Evolutionary conservation across 2,113 vertebrate genomes (phyloP), one percentile per base, ranked within the genome.

Genomic region (Gulo gulo): DNA sequence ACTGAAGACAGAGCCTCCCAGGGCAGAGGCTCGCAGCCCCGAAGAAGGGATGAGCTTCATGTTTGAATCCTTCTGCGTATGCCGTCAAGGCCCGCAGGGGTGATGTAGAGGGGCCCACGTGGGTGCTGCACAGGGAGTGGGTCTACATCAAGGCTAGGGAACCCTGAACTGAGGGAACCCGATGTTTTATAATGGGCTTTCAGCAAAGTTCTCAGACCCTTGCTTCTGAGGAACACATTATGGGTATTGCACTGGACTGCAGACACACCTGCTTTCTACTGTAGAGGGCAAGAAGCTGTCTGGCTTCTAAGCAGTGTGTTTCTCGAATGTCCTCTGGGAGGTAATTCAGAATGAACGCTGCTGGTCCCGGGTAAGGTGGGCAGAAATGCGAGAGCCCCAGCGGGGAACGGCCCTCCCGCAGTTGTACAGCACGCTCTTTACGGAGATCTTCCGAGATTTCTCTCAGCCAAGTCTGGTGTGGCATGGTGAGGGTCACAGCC

Each of bases 251-350:
- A n/a, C 29, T 26, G 34, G 4, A 36, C 29, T 69, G 55, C 39
- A 92, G 13, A 59, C 61, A 91, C 20, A 36, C 29, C 42, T 80
- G 82, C 61, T 6, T 3, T 78, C 23, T 67, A 42, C 59, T 36
- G 34, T 65, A 13, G 18, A 42, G 61, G 23, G 29, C 69, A 65
- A 45, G 83, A 45, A 45, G 65, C n/a, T 39, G 1, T 39, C 39
- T 84, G 36, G 81, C 71, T 90, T 79, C 73, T 61, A 11, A 92
- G 65, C 29, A n/a, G 21, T 82, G 59, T 89, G 57, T 71, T 52
- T n/a, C 71, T 34, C n/a, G 61, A 7, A 29, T 8, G 31, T 50
- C 39, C 84, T 69, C 31, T 29, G 23, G 67, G 85, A 76, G 86
- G 71, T 31, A 83, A 57, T 59, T 34, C 21, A 20, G 67, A 59